Conservation (phyloP, 2,113 vertebrate genomes). For the Chauna torquata region DNA sequence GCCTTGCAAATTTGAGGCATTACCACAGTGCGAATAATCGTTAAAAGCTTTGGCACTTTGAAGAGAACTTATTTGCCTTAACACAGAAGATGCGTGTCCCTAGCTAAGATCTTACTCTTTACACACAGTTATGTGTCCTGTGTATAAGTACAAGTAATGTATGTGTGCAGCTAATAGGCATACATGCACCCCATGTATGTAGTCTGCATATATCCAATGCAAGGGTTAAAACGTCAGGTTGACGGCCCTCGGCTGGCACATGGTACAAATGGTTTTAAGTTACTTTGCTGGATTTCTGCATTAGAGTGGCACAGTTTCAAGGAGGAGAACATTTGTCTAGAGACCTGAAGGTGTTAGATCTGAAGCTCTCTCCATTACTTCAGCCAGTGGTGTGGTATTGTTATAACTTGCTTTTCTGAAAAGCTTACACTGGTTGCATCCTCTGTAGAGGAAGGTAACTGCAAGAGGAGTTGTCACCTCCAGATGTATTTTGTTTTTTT, state of each 20-base stretch:
- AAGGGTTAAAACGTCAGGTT: background rate
- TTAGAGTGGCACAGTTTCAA: background rate
- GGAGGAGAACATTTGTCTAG: accelerated
- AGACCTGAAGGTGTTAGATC: background rate
- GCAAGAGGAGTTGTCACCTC: background rate
- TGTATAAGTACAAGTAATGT: accelerated
- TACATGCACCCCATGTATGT: accelerated
- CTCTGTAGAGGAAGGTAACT: background rate
- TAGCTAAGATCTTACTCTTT: background rate
- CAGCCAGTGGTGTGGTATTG: accelerated
- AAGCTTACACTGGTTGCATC: background rate
- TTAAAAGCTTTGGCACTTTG: background rate
- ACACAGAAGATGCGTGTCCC: background rate
- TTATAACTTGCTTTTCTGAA: background rate
- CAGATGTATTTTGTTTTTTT: background rate
- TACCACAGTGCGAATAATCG: background rate
- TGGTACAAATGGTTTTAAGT: background rate
- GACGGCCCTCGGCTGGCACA: background rate
- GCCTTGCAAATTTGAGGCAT: background rate
- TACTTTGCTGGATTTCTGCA: background rate
- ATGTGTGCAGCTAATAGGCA: accelerated
- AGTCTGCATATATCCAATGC: background rate
- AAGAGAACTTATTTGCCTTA: background rate
- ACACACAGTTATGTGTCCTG: accelerated
- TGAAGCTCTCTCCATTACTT: background rate